These are phyloP conservation scores for Corythucha ciliata DNA, from an alignment of 2,888 invertebrate species.

Conservation along the genomic window DNA sequence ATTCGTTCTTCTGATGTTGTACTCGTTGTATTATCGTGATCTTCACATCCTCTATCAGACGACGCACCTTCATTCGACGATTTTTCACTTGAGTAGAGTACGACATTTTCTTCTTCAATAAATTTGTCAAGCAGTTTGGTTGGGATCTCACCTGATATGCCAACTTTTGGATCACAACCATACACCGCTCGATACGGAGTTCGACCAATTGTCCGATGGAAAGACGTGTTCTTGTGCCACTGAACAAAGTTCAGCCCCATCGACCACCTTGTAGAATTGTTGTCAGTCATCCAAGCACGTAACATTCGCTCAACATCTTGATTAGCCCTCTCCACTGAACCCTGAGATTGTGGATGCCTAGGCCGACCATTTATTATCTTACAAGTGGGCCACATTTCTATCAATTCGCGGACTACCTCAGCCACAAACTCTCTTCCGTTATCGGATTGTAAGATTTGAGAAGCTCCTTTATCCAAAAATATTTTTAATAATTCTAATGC, in stretches of 20 bases:
- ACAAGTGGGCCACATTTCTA: background rate
- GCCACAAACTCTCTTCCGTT: slow-evolving; percentile 3
- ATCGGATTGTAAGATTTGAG: slow-evolving; percentile 14
- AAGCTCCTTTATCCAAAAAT: slow-evolving; percentile 28
- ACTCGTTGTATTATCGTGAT: no score
- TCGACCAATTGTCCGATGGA: no score
- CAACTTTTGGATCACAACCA: no score
- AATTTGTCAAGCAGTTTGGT: no score
- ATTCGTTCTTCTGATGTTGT: no score
- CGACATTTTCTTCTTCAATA: no score
- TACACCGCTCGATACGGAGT: no score
- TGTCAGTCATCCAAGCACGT: slow-evolving; percentile 2
- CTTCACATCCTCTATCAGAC: no score
- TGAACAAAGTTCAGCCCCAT: slow-evolving; percentile 38
- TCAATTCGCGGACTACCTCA: slow-evolving; percentile 1
- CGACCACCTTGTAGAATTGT: background rate
- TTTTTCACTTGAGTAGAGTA: no score
- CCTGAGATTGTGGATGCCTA: slow-evolving; percentile 2
- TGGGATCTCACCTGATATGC: no score
- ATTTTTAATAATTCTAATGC: slow-evolving; percentile 33
- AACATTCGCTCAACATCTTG: background rate
- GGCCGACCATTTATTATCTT: slow-evolving; percentile 38
- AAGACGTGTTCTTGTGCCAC: no score
- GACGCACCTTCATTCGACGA: no score
- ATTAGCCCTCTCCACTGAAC: background rate